phyloP scores from a whole-genome alignment of 2,113 vertebrate genomes.

The Empidonax alnorum region DNA sequence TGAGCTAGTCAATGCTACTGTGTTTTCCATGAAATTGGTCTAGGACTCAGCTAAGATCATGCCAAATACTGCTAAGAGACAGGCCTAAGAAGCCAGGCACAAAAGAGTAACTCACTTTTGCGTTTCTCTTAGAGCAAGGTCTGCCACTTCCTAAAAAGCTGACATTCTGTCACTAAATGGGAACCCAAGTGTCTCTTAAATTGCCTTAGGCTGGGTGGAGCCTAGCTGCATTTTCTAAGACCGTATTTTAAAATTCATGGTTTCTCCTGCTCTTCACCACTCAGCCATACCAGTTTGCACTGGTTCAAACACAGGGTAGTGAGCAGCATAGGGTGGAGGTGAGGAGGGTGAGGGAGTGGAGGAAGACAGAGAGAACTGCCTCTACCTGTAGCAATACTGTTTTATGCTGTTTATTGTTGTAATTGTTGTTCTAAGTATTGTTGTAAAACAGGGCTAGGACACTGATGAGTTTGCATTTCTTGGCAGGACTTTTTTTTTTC shows the following conservation, averaged over 20 bases:
- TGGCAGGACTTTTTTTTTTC: not conserved
- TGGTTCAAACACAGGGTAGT: not conserved
- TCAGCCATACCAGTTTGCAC: not conserved
- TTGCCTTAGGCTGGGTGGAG: not conserved
- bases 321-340: not conserved
- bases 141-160: not conserved
- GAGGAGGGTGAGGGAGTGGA: not conserved
- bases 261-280: not conserved
- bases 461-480: not conserved
- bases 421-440: not conserved
- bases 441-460: not conserved
- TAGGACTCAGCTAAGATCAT: not conserved
- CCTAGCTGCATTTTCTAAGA: not conserved
- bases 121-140: not conserved
- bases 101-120: not conserved
- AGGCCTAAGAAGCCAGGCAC: not conserved
- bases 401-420: not conserved
- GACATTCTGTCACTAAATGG: not conserved
- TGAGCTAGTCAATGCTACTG: not conserved
- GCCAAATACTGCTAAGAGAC: not conserved
- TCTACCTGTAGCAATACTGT: not conserved
- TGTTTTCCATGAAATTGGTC: not conserved
- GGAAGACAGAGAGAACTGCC: not conserved
- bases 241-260: accelerated
- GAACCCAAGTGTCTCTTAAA: not conserved